Conservation (phyloP, 2,888 invertebrate species). For the Glaucopsyche alexis region DNA sequence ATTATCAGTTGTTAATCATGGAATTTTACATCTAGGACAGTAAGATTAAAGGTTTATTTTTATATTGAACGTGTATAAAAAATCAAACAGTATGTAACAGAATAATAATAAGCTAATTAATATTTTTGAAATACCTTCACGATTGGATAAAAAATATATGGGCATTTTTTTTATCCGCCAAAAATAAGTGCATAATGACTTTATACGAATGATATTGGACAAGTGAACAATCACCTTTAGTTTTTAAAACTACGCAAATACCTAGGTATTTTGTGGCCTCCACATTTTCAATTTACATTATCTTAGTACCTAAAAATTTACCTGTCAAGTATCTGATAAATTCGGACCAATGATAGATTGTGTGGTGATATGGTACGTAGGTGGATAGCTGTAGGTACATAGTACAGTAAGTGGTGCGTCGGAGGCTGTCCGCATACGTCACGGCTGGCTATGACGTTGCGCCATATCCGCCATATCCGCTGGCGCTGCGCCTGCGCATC, state of each 20-base stretch:
- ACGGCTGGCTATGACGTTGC: conserved; percentile 38
- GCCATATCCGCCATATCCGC: conserved; percentile 19
- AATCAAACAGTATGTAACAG: background rate
- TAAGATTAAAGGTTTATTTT: conserved; percentile 58
- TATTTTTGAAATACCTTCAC: too few species aligned
- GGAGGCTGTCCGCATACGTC: conserved; percentile 47
- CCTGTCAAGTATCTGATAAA: conserved; percentile 11
- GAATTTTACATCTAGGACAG: conserved; percentile 67
- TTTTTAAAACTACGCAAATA: background rate
- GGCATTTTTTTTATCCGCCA: background rate
- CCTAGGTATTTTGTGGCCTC: background rate
- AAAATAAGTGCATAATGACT: background rate
- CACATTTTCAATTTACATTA: background rate
- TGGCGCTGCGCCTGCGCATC: conserved; percentile 31
- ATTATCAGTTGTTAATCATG: conserved; percentile 60
- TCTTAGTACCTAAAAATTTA: background rate
- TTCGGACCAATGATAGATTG: conserved; percentile 29
- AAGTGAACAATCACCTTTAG: background rate
- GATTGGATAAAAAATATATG: background rate
- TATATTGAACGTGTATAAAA: background rate
- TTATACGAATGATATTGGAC: background rate
- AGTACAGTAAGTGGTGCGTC: background rate
- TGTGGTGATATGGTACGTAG: conserved; percentile 37
- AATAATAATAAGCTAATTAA: too few species aligned
- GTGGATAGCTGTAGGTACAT: conserved; percentile 38